Conservation (phyloP, 2,113 vertebrate genomes). For the Passer domesticus region DNA sequence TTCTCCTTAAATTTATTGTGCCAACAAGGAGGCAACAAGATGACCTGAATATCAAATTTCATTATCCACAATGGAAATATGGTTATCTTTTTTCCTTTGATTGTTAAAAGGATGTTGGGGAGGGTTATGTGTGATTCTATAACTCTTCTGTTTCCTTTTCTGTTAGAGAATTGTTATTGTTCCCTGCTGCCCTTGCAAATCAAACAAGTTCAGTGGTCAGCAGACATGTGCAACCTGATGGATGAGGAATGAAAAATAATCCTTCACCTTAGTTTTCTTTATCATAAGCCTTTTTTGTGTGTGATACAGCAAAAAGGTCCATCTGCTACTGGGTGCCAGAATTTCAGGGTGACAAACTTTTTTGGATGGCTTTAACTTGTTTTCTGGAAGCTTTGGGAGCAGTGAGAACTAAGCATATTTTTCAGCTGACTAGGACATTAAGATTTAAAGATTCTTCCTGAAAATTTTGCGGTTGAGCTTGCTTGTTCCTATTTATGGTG, state of each 20-base stretch:
- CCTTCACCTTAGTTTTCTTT: neutral
- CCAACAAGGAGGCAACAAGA: neutral
- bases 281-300: neutral
- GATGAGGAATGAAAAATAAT: conserved; percentile 13
- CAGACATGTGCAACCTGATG: neutral
- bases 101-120: neutral
- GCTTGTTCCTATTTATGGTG: neutral
- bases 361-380: neutral
- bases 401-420: neutral
- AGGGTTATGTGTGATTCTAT: neutral
- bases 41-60: neutral
- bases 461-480: neutral
- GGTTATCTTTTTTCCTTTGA: conserved; percentile 23
- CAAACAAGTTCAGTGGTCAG: neutral
- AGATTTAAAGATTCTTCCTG: neutral
- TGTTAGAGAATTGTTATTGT: neutral
- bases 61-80: neutral
- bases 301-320: neutral
- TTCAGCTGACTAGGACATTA: neutral
- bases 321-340: neutral
- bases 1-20: neutral
- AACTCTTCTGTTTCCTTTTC: conserved; percentile 27
- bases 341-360: neutral
- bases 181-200: conserved; percentile 3
- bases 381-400: neutral